phyloP scores from a whole-genome alignment of 2,888 invertebrate species.

The Drosophila birchii region DNA sequence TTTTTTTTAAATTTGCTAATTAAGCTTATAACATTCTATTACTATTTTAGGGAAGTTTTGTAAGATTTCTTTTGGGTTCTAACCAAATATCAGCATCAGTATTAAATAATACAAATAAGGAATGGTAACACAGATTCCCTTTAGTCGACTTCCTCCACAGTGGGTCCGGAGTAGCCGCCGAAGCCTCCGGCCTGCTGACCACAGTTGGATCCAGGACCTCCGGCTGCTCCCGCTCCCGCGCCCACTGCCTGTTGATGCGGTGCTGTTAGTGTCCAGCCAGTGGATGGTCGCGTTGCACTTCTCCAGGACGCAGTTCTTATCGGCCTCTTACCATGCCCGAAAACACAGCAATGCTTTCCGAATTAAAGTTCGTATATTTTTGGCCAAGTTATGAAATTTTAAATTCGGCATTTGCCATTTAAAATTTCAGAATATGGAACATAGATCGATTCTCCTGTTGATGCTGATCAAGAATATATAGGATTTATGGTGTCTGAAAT shows the following conservation, averaged over 20 bases:
- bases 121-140: neutral
- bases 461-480: too few relatives aligned
- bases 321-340: too few relatives aligned
- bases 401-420: too few relatives aligned
- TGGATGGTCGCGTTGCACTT: conserved; percentile 88
- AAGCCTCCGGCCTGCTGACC: conserved; percentile 88
- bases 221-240: conserved; percentile 67
- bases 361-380: too few relatives aligned
- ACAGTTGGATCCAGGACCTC: conserved; percentile 48
- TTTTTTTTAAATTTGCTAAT: conserved; percentile 23
- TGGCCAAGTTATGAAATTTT: too few relatives aligned
- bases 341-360: too few relatives aligned
- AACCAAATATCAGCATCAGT: conserved; percentile 30
- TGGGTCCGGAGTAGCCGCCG: conserved; percentile 86
- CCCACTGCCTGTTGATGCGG: conserved; percentile 85
- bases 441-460: too few relatives aligned
- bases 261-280: conserved; percentile 91
- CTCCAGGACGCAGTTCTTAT: conserved; percentile 88
- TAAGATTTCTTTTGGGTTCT: neutral
- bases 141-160: conserved; percentile 82
- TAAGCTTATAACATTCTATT: conserved; percentile 7
- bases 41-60: conserved; percentile 18
- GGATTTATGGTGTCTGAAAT: too few relatives aligned
- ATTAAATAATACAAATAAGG: conserved; percentile 4
- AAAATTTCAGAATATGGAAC: too few relatives aligned